phyloP scores from a whole-genome alignment of 2,888 invertebrate genomes.

The Epsilonema sp. region DNA sequence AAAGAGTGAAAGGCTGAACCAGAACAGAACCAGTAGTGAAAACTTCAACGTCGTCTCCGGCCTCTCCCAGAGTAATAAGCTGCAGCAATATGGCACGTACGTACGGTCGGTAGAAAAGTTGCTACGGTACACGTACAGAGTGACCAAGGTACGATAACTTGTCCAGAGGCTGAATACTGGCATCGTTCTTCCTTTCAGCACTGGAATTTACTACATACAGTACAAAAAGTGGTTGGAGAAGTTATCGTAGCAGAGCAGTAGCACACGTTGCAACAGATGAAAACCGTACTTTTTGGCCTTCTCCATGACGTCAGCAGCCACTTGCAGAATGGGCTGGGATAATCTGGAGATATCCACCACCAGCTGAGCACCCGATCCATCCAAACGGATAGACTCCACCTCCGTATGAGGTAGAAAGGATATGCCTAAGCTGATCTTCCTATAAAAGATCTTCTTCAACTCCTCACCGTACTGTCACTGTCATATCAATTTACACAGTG shows the following conservation, averaged over 20 bases:
- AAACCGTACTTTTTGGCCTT: slow-evolving; percentile 30
- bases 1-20: slow-evolving; percentile 24
- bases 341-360: slow-evolving; percentile 34
- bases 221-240: no score
- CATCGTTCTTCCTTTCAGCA: no score
- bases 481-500: no score
- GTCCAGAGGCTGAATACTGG: no score
- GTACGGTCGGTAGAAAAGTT: no score
- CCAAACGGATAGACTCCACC: no score
- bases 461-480: no score
- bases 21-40: slow-evolving; percentile 22
- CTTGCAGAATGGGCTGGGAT: slow-evolving; percentile 28
- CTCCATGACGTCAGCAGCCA: slow-evolving; percentile 26
- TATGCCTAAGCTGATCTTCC: background rate
- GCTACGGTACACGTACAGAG: no score
- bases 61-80: slow-evolving; percentile 32
- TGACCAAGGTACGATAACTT: no score
- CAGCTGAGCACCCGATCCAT: slow-evolving; percentile 27
- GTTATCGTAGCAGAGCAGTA: no score
- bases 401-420: background rate
- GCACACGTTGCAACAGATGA: background rate
- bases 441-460: background rate
- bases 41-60: slow-evolving; percentile 26
- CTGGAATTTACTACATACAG: background rate
- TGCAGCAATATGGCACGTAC: no score